Conservation (phyloP, 2,113 vertebrate genomes). For the Hippocampus guttulatus region DNA sequence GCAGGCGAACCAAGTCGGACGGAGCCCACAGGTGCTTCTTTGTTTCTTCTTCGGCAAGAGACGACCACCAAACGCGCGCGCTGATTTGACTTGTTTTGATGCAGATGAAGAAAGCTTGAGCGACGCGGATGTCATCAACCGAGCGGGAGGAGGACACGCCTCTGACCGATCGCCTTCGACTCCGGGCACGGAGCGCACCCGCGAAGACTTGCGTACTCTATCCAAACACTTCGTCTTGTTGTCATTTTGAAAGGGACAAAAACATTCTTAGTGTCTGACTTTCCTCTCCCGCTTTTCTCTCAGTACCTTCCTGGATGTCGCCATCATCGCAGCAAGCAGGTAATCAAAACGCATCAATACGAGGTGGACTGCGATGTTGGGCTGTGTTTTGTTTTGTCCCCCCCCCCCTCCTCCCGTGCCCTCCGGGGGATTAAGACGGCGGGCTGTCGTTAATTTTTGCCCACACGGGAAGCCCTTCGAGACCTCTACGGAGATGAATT, state of each 20-base stretch:
- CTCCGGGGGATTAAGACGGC: no score
- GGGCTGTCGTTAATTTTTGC: no score
- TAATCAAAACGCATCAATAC: constrained; percentile 6
- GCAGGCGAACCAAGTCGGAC: no score
- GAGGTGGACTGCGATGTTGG: background rate
- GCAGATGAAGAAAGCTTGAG: constrained; percentile 27
- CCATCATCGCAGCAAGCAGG: constrained; percentile 27
- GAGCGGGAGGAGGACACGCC: constrained; percentile 20
- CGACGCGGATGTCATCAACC: constrained; percentile 17
- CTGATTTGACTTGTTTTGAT: constrained; percentile 24
- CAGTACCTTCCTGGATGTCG: constrained; percentile 8
- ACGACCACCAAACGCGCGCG: no score
- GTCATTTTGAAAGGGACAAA: background rate
- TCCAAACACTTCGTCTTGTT: background rate
- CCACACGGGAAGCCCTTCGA: no score
- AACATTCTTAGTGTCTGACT: no score
- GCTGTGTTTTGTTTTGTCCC: no score
- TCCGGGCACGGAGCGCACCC: constrained; percentile 20
- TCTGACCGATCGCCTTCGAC: constrained; percentile 24
- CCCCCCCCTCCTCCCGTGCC: no score
- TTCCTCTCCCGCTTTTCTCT: background rate
- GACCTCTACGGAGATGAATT: no score
- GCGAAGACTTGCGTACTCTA: constrained; percentile 19
- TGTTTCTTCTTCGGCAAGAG: background rate
- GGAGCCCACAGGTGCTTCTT: no score